Base-by-base conservation (phyloP, 1,140 invertebrate genomes). In the Habropoda laboriosa region DNA sequence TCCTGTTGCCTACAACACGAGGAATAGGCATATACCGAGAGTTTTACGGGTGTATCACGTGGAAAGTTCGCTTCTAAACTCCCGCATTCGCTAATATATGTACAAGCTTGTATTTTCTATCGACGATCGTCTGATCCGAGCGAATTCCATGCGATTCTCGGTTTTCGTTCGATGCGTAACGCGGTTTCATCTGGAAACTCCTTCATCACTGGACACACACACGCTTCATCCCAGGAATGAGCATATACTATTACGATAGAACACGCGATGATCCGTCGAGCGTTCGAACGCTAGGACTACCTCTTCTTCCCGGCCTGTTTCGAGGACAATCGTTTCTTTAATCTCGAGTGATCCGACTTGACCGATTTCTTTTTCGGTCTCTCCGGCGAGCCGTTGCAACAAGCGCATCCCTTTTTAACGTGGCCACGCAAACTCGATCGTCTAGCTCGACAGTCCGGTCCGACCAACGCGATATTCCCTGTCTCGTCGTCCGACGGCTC, bases 341-440 rank as follows among this genome's bases (percentile, higher is more conserved):
- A 42, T 57, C 90, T 91, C 45, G 90, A 86, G 16, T 92, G 90
- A 30, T 91, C 79, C 10, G 87, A 63, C 42, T 90, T 92, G 0
- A 89, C 86, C 4, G 70, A 67, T 58, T 93, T 92, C 71, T 93
- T 92, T 71, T 92, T 93, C 7, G 91, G 90, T 38, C 92, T 87
- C 47, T 93, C 92, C 1, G 92, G 92, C 0, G 92, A 93, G 0
- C 93, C 93, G 73, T 93, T 93, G 79, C 94, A 94, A 71, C 94
- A 94, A 0, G 92, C 90, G 78, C 94, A 94, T 4, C 92, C 93
- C 71, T 94, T 94, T 61, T 94, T 94, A 16, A 94, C 92, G 71
- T 94, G 93, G 16, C 93, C 93, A 0, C 94, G 88, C 5, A 93
- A 80, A 53, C 93, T 94, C 0, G 93, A 93, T 30, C 94, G 83